These are phyloP conservation scores for Melanerpes aurifrons DNA, from an alignment of 2,113 vertebrate species.

Conservation along the genomic window DNA sequence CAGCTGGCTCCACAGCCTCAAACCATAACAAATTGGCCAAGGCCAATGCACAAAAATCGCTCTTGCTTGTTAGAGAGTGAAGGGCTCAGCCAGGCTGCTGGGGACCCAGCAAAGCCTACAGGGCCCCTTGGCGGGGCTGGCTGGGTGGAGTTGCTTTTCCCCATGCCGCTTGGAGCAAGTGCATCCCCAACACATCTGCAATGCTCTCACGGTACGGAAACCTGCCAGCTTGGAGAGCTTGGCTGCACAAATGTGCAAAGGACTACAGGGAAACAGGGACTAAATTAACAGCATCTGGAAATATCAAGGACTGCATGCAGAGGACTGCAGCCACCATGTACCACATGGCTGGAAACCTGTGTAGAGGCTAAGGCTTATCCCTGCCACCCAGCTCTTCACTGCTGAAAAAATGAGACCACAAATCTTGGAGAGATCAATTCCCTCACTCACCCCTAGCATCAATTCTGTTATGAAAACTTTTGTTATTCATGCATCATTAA, in stretches of 20 bases:
- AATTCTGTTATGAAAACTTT: not conserved
- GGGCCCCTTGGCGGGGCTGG: slow-evolving; percentile 17
- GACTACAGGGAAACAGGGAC: slow-evolving; percentile 28
- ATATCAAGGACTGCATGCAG: not conserved
- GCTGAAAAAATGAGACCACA: not conserved
- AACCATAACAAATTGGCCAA: slow-evolving; percentile 82
- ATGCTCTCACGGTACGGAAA: slow-evolving; percentile 75
- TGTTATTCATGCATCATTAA: not conserved
- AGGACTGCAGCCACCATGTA: slow-evolving; percentile 41
- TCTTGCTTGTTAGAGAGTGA: slow-evolving; percentile 70
- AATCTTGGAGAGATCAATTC: not conserved
- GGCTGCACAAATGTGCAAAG: slow-evolving; percentile 8
- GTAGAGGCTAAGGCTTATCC: not conserved
- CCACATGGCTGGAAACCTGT: slow-evolving; percentile 10
- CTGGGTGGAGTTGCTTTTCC: slow-evolving; percentile 65
- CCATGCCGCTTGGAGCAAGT: slow-evolving; percentile 76
- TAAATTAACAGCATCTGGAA: slow-evolving; percentile 73
- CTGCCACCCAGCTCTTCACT: not conserved
- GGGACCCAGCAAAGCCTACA: slow-evolving; percentile 44
- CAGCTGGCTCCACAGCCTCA: slow-evolving; percentile 83
- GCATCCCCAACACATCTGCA: slow-evolving; percentile 78
- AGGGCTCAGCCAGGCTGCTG: slow-evolving; percentile 45
- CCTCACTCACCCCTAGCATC: not conserved
- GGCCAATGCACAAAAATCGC: slow-evolving; percentile 63
- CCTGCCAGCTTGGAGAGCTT: slow-evolving; percentile 66